A percentile compares a stretch with the other conserved stretches of the same genome.
Conservation (phyloP, 2,113 vertebrate genomes). For the Paramisgurnus dabryanus region DNA sequence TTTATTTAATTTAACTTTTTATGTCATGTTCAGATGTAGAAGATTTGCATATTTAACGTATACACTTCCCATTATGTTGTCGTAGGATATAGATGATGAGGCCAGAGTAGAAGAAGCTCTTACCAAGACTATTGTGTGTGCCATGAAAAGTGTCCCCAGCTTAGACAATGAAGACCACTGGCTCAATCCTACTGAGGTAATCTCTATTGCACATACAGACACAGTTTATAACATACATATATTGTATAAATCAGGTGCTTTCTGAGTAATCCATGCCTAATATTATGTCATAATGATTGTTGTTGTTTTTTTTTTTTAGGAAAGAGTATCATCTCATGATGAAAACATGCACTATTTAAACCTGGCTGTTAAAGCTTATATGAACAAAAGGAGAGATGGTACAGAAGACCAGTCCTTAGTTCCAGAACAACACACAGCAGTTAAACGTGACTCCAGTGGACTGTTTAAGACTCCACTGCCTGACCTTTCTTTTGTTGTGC, state of each 20-base stretch:
- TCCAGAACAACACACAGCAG: not conserved
- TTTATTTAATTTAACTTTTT: no score
- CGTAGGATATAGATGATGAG: slow-evolving; percentile 84
- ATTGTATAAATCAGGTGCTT: no score
- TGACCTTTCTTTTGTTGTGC: slow-evolving; percentile 39
- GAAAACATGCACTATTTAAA: slow-evolving; percentile 87
- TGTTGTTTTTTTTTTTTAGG: slow-evolving; percentile 69
- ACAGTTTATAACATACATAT: not conserved
- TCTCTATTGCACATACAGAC: not conserved
- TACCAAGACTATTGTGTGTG: slow-evolving; percentile 83
- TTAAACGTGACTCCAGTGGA: slow-evolving; percentile 63
- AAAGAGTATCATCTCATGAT: slow-evolving; percentile 78
- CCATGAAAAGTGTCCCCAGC: slow-evolving; percentile 80
- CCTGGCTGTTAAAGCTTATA: slow-evolving; percentile 76
- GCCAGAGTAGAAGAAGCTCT: slow-evolving; percentile 88
- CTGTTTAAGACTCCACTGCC: slow-evolving; percentile 30
- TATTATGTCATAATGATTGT: slow-evolving; percentile 16
- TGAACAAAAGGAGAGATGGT: slow-evolving; percentile 55
- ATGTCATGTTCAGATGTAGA: not conserved
- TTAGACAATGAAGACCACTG: slow-evolving; percentile 74
- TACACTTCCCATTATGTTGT: slow-evolving; percentile 11
- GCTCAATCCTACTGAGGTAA: slow-evolving; percentile 96
- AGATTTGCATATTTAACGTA: not conserved
- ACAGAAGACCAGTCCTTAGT: not conserved
- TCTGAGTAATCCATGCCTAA: not conserved